phyloP scores from a whole-genome alignment of 2,797 vertebrate genomes.

The Neopelma chrysocephalum region DNA sequence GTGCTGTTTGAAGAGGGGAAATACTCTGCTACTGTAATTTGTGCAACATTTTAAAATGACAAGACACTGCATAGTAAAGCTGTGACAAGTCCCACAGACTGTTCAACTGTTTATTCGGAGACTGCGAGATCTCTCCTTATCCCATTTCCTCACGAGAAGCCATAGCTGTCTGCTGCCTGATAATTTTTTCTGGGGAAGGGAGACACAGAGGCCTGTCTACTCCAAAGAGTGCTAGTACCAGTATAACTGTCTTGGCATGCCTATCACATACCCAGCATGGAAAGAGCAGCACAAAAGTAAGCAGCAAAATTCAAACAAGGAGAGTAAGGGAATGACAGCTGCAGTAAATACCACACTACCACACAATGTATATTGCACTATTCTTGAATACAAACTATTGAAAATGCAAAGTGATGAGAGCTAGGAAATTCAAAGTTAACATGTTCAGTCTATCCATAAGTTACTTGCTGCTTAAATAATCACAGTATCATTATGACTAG shows the following conservation, averaged over 20 bases:
- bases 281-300: background rate
- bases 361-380: background rate
- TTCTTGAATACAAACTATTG: background rate
- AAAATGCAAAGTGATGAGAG: background rate
- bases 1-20: background rate
- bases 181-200: background rate
- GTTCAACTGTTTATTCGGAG: background rate
- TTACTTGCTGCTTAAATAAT: conserved; percentile 27
- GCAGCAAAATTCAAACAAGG: background rate
- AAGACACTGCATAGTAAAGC: background rate
- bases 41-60: background rate
- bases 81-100: background rate
- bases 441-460: background rate
- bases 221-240: background rate
- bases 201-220: rapidly evolving
- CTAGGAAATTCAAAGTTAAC: background rate
- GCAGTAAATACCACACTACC: background rate
- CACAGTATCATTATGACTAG: background rate
- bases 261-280: background rate
- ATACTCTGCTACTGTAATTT: background rate
- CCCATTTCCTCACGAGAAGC: background rate
- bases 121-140: background rate
- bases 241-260: background rate
- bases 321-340: background rate
- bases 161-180: background rate